Evolutionary conservation across 2,113 vertebrate species (phyloP), one percentile per base, ranked within the genome.

Genomic region (Albula goreensis): DNA sequence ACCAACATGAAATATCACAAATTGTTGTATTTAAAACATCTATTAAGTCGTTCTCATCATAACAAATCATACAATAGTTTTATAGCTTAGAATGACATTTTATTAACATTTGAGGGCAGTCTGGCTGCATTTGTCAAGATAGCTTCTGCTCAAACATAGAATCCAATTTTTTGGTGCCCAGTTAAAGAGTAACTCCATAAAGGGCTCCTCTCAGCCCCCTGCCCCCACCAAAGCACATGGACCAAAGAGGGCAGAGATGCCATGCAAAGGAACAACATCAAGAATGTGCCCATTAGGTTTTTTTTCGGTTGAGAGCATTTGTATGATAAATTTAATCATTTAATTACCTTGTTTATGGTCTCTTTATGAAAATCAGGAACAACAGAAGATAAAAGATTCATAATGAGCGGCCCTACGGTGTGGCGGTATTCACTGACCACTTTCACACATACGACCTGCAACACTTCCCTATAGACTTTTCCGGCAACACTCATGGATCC

Each of bases 91-190:
- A 41, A 41, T 41, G 31, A 41, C 31, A 41, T 41, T 41, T 41
- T 41, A 41, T 15, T 60, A 3, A 66, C 22, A 66, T 66, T 66
- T 60, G 9, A 22, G 60, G 60, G 60, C 2, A 7, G 60, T 22
- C 60, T 19, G 5, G 60, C 60, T 66, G 60, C 22, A 7, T 88
- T 15, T 60, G 88, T 83, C 87, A 57, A 87, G 87, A 41, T 41
- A 91, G 93, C 92, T 93, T 93, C 92, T 93, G 91, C 91, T 89
- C 93, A 93, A 94, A 94, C 94, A 92, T 92, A 92, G 88, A 92
- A 91, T 92, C 93, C 94, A 93, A 91, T 94, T 93, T 94, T 19
- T 92, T 92, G 93, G 93, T 94, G 89, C 91, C 93, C 93, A 94
- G 93, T 94, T 94, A 94, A 85, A 89, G 88, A 89, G 90, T 41